Evolutionary conservation across 2,888 invertebrate species (phyloP).

Genomic region (Unio pictorum): DNA sequence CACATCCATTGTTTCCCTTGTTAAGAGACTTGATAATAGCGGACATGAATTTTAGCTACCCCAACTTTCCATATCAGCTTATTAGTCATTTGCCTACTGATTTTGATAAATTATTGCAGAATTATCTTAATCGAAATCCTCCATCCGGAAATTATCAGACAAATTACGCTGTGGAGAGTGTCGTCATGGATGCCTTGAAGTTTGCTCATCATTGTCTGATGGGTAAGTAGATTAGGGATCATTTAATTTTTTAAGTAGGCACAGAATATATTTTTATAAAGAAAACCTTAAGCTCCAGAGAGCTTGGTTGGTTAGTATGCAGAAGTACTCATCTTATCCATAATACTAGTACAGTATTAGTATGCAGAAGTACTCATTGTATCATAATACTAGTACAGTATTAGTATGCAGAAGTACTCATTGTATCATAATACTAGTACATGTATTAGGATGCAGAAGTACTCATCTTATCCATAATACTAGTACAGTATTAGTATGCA

Average conservation of each 20-base stretch:
- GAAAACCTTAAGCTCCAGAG: too few species aligned
- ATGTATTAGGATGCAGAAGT: too few species aligned
- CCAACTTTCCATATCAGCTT: conserved; percentile 68
- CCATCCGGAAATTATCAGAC: conserved; percentile 63
- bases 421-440: too few species aligned
- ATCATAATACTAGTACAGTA: too few species aligned
- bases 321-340: too few species aligned
- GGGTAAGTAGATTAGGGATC: conserved; percentile 51
- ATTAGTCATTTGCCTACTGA: conserved; percentile 68
- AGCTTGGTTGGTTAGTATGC: too few species aligned
- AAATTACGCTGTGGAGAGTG: conserved; percentile 67
- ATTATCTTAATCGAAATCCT: conserved; percentile 68
- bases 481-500: too few species aligned
- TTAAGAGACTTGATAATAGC: conserved; percentile 70
- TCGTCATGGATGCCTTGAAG: conserved; percentile 69
- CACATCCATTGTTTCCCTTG: conserved; percentile 69
- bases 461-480: too few species aligned
- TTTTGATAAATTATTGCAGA: conserved; percentile 68
- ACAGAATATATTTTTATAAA: too few species aligned
- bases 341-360: too few species aligned
- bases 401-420: too few species aligned
- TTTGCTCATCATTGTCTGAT: conserved; percentile 69
- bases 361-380: too few species aligned
- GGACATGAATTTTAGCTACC: conserved; percentile 70
- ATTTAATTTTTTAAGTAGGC: background rate